A percentile compares a stretch with the other conserved stretches of the same genome.
Conservation (phyloP, 2,797 vertebrate species). For the Triplophysa bombifrons region DNA sequence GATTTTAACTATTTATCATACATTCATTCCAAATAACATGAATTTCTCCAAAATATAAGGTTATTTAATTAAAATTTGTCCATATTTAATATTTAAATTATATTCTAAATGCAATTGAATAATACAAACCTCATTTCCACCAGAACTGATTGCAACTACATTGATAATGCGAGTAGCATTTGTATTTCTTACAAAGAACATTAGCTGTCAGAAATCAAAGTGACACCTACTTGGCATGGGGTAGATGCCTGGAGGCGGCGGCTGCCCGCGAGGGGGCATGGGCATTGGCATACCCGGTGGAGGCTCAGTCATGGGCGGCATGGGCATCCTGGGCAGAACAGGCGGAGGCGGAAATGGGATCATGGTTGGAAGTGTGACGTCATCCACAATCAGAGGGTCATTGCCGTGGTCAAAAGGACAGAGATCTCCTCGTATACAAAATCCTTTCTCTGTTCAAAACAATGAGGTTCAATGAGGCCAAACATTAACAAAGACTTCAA, state of each 20-base stretch:
- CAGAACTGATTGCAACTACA: no score
- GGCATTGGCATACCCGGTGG: slow-evolving; percentile 81
- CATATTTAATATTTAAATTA: no score
- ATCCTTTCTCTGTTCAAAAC: slow-evolving; percentile 88
- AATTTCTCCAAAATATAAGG: no score
- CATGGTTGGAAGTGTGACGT: slow-evolving; percentile 93
- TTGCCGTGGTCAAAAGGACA: slow-evolving; percentile 97
- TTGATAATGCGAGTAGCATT: no score
- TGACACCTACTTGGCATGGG: slow-evolving; percentile 85
- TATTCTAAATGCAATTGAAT: no score
- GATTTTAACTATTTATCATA: no score
- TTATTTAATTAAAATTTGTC: no score
- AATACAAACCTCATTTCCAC: no score
- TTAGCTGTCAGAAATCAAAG: background rate
- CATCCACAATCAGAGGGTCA: slow-evolving; percentile 95
- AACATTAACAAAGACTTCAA: background rate
- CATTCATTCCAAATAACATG: no score
- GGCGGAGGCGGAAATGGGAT: slow-evolving; percentile 96
- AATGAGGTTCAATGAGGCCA: background rate
- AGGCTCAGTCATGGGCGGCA: slow-evolving; percentile 76
- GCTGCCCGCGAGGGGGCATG: slow-evolving; percentile 84
- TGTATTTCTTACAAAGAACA: no score
- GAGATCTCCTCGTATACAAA: slow-evolving; percentile 95
- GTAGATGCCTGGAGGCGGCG: slow-evolving; percentile 90
- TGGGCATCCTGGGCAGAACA: slow-evolving; percentile 75